Conservation (phyloP, 2,888 invertebrate genomes). For the Sialis fuliginosa region DNA sequence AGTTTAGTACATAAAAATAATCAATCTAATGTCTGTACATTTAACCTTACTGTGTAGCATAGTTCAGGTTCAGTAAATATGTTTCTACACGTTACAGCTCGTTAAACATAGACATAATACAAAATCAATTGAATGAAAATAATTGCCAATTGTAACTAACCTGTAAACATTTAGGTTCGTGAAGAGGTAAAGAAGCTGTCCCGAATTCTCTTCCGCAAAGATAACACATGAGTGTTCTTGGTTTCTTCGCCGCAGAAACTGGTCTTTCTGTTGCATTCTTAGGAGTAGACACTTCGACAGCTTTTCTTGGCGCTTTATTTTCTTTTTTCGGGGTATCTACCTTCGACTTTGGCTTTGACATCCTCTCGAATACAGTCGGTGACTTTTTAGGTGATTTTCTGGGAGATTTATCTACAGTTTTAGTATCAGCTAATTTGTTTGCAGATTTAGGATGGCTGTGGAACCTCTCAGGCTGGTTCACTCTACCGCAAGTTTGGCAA, state of each 20-base stretch:
- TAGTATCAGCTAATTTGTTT: not conserved
- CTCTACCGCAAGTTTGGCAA: conserved; percentile 46
- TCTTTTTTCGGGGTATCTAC: conserved; percentile 5
- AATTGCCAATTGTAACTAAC: conserved; percentile 18
- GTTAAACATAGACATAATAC: not conserved
- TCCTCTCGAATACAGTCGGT: not conserved
- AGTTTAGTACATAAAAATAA: too few species aligned
- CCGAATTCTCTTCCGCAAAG: conserved; percentile 49
- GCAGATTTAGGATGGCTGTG: conserved; percentile 33
- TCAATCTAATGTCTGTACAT: too few species aligned
- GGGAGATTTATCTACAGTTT: conserved; percentile 5
- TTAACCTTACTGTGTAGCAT: too few species aligned
- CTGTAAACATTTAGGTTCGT: conserved; percentile 46
- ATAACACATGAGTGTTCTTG: conserved; percentile 34
- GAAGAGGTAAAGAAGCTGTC: conserved; percentile 41
- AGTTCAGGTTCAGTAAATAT: too few species aligned
- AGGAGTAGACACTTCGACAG: not conserved
- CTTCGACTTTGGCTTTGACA: not conserved
- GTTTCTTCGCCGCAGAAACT: conserved; percentile 8
- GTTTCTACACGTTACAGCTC: not conserved
- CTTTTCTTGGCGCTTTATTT: not conserved
- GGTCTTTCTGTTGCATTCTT: not conserved
- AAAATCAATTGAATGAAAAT: not conserved
- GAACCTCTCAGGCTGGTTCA: conserved; percentile 47
- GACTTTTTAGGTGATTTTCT: conserved; percentile 1